Evolutionary conservation across 2,888 invertebrate genomes (phyloP), one percentile per base, ranked within the genome.

Genomic region (Myopa tessellatipennis): DNA sequence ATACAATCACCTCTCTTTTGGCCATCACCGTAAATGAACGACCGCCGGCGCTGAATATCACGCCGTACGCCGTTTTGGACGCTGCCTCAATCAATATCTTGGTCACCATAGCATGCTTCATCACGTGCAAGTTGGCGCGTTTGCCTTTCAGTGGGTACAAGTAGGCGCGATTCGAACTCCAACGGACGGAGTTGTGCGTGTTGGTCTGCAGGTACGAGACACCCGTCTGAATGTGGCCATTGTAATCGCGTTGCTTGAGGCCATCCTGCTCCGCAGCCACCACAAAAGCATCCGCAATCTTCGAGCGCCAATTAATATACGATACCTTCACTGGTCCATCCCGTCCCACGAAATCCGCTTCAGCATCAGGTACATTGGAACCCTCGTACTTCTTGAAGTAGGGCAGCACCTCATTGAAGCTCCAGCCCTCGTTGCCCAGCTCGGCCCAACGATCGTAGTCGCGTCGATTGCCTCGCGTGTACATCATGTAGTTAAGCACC

Each of bases 401-500:
- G 0, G 93, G 93, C 14, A 94, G 85, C 0, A 95, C 92, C 14
- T 94, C 92, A 2, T 91, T 87, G 90, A 92, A 95, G 61, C 93
- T 91, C 95, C 95, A 95, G 0, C 94, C 94, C 0, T 90, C 86
- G 85, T 94, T 94, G 0, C 94, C 95, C 83, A 92, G 85, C 0
- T 89, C 89, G 2, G 92, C 91, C 96, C 96, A 96, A 4, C 90
- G 88, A 84, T 96, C 93, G 85, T 94, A 96, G 85, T 96, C 96
- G 7, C 90, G 87, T 0, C 91, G 90, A 83, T 92, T 91, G 6
- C 94, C 95, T 79, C 94, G 90, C 0, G 93, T 94, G 83, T 94
- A 95, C 83, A 94, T 92, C 95, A 96, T 95, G 83, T 93, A 93
- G 86, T 96, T 96, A 10, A 95, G 90, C 0, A 94, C 93, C 82